These are phyloP conservation scores for Monodelphis domestica DNA, from an alignment of 2,797 vertebrate genomes.

Conservation along the genomic window DNA sequence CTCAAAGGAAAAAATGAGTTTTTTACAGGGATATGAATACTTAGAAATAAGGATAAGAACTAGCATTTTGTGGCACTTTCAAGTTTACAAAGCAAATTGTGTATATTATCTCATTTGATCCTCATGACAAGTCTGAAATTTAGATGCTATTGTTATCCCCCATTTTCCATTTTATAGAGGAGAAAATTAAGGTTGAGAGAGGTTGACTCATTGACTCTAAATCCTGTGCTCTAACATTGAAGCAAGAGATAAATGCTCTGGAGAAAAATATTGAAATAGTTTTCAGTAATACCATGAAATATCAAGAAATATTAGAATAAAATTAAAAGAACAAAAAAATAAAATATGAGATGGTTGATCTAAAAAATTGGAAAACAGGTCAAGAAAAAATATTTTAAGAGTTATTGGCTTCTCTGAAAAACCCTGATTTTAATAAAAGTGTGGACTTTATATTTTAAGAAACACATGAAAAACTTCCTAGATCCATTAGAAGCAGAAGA, in stretches of 20 bases:
- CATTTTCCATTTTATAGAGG: neutral
- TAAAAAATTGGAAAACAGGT: neutral
- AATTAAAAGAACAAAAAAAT: neutral
- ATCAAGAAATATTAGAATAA: neutral
- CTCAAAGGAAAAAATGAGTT: neutral
- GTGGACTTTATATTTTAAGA: neutral
- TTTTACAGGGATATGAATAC: neutral
- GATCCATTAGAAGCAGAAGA: neutral
- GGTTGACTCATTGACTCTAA: neutral
- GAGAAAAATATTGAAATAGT: no score
- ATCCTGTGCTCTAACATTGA: no score
- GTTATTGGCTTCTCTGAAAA: neutral
- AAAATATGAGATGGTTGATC: neutral
- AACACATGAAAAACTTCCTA: neutral
- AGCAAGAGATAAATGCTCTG: no score
- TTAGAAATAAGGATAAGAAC: neutral
- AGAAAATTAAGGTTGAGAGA: neutral
- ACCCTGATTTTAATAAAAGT: neutral
- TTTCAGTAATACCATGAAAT: neutral
- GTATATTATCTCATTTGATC: neutral
- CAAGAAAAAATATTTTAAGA: neutral
- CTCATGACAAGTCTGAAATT: neutral
- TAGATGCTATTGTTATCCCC: neutral
- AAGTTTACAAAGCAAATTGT: neutral
- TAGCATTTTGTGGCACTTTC: no score